Conservation (phyloP, 2,797 vertebrate species). For the Gouania willdenowi region DNA sequence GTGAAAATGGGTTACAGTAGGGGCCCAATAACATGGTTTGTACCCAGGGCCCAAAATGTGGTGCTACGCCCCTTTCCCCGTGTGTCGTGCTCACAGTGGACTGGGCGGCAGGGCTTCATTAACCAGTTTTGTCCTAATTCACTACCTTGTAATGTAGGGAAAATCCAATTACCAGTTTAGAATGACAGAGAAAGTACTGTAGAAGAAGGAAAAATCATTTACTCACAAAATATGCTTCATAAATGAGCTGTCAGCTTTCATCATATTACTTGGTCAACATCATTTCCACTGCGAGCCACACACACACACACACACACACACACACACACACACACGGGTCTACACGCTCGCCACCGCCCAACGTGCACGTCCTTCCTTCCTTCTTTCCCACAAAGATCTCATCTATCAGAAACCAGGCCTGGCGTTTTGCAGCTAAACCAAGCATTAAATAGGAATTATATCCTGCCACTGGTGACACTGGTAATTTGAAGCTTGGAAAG, state of each 20-base stretch:
- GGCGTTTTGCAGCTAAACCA: conserved; percentile 66
- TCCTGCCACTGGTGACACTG: conserved; percentile 63
- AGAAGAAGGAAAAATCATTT: conserved; percentile 59
- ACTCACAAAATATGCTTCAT: conserved; percentile 73
- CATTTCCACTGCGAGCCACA: conserved; percentile 29
- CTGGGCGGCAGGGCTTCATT: conserved; percentile 30
- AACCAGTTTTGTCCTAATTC: conserved; percentile 59
- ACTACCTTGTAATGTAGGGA: conserved; percentile 50
- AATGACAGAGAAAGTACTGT: conserved; percentile 51
- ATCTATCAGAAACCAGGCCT: conserved; percentile 50
- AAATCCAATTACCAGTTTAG: conserved; percentile 65
- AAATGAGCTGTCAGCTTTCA: conserved; percentile 78
- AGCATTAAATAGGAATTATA: conserved; percentile 74
- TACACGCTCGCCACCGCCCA: conserved; percentile 21
- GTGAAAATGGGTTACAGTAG: too few relatives aligned
- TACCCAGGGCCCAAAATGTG: too few relatives aligned
- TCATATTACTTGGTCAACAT: conserved; percentile 65
- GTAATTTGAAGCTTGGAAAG: conserved; percentile 60
- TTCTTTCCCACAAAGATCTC: conserved; percentile 25
- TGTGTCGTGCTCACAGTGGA: neutral
- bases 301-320: neutral
- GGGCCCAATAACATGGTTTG: too few relatives aligned
- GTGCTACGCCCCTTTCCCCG: too few relatives aligned
- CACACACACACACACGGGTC: neutral
- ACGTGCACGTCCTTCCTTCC: conserved; percentile 9